Conservation (phyloP, 2,888 invertebrate genomes). For the Morpho deidamia region DNA sequence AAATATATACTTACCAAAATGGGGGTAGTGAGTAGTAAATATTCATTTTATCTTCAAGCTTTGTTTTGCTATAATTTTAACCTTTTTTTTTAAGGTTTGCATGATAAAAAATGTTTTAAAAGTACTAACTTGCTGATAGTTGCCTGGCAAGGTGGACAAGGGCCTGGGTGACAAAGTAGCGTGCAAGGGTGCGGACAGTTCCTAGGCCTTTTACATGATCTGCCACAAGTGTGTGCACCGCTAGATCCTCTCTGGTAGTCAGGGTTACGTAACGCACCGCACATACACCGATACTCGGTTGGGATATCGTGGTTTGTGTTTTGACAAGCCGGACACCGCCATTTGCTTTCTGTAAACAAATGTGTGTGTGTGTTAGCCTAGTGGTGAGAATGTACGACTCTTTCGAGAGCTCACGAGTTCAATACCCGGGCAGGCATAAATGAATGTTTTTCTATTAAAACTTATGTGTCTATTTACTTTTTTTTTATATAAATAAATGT, state of each 20-base stretch:
- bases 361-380: too few relatives aligned
- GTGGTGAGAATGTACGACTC: too few relatives aligned
- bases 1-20: too few relatives aligned
- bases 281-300: slow-evolving; percentile 92
- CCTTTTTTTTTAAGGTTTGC: not conserved
- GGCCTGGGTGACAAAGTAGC: slow-evolving; percentile 94
- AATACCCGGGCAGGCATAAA: too few relatives aligned
- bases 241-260: slow-evolving; percentile 82
- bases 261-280: slow-evolving; percentile 88
- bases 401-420: too few relatives aligned
- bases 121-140: slow-evolving; percentile 78
- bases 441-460: too few relatives aligned
- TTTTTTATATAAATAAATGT: too few relatives aligned
- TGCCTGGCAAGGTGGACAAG: slow-evolving; percentile 93
- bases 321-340: slow-evolving; percentile 98
- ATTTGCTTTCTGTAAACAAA: slow-evolving; percentile 81
- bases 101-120: too few relatives aligned
- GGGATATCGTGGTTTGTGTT: slow-evolving; percentile 86
- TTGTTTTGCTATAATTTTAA: not conserved
- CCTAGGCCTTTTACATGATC: slow-evolving; percentile 84
- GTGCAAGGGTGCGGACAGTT: slow-evolving; percentile 84
- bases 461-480: too few relatives aligned
- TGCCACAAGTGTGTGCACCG: slow-evolving; percentile 95
- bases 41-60: too few relatives aligned
- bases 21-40: too few relatives aligned